Conservation (phyloP, 1,140 invertebrate species). For the Tetragnatha versicolor region DNA sequence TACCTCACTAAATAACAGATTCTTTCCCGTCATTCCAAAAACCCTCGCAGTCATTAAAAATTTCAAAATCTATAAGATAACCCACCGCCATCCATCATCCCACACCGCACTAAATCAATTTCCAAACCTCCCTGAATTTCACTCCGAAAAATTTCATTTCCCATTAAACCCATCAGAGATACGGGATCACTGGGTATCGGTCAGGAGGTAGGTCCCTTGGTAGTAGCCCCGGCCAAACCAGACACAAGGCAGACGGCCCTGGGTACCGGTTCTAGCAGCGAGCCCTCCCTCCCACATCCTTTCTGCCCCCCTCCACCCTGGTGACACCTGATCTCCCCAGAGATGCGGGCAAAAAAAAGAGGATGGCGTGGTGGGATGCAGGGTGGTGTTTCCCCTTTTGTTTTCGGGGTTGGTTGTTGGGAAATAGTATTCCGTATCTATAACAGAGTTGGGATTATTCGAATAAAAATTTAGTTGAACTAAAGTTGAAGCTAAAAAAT, state of each 20-base stretch:
- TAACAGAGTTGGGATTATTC: too few species aligned
- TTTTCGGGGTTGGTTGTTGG: not conserved
- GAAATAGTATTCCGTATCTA: too few species aligned
- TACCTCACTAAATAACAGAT: too few species aligned
- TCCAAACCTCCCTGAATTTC: too few species aligned
- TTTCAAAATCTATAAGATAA: too few species aligned
- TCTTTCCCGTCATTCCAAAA: too few species aligned
- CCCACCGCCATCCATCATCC: too few species aligned
- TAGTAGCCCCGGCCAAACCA: not conserved
- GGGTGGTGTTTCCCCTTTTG: not conserved
- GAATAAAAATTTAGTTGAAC: too few species aligned
- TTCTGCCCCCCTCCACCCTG: not conserved
- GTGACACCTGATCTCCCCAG: conserved; percentile 33
- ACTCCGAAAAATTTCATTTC: too few species aligned
- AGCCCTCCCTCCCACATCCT: not conserved
- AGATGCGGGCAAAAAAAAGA: conserved; percentile 3
- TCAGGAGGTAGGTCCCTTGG: not conserved
- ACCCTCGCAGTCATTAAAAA: too few species aligned
- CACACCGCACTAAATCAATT: too few species aligned
- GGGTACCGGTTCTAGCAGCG: conserved; percentile 18
- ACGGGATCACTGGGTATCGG: not conserved
- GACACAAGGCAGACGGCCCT: conserved; percentile 35
- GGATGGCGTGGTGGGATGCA: not conserved
- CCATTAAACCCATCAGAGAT: not conserved
- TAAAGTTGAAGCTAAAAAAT: too few species aligned